Base-by-base conservation (phyloP, 2,888 invertebrate species). In the Agrochola lota region DNA sequence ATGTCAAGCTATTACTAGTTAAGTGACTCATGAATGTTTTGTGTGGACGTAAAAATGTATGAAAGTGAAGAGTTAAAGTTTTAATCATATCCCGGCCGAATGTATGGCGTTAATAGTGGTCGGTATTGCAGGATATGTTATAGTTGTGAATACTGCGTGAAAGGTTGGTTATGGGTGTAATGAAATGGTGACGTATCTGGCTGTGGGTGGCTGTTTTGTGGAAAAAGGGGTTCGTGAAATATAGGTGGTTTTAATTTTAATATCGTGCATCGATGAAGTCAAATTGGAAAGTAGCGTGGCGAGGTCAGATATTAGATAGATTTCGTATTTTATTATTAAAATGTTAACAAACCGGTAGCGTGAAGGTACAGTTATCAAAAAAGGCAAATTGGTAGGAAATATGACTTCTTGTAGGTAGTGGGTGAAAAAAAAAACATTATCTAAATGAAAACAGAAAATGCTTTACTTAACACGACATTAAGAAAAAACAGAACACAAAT, bases 1-100 rank as follows among this genome's bases (percentile, higher is more conserved):
- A 91, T 89, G 90, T 86, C 83, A 86, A 80, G 62, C 81, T 84
- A 87, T 90, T 89, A 90, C 85, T 78, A 77, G 86, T 89, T 86
- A 85, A 89, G 88, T 89, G 88, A 80, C 87, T 81, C 86, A 82
- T 91, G 87, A 91, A 91, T 83, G 81, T 86, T 77, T 81, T 81
- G 83, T 80, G 84, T 66, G 79, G 73, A 83, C 78, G 69, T 80
- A 81, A 87, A 87, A 88, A 71, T 81, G 60, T 76, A 80, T 78
- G 71, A 78, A 81, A 81, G 30, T 30, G 30, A 30, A 30, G 30
- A 30, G 73, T 86, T 77, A 52, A 78, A 87, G 72, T 87, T 87
- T 87, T 85, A 87, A 85, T 85, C 64, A 75, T 78, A 78, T 78
- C 20, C 68, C 62, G 55, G 7, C 43, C 63, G 52, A 68, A 57